These are phyloP conservation scores for Syngnathus typhle DNA, from an alignment of 2,113 vertebrate genomes.

Conservation along the genomic window DNA sequence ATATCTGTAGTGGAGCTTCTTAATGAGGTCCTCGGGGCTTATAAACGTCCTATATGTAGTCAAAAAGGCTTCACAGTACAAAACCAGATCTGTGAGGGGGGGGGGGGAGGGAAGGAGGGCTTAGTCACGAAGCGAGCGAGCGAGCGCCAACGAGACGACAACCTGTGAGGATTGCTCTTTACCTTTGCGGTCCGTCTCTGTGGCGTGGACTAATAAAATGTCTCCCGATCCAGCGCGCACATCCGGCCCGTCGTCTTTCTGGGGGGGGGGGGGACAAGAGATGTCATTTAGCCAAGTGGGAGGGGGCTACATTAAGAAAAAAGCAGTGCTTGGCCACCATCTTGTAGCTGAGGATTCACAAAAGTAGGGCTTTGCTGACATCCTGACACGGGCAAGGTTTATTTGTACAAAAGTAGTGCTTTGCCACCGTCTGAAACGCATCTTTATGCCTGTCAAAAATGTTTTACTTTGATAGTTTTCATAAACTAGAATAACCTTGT, in stretches of 20 bases:
- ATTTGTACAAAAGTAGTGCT: too few species aligned
- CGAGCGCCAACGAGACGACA: background rate
- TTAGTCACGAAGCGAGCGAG: too few species aligned
- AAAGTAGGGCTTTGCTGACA: too few species aligned
- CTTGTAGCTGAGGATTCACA: too few species aligned
- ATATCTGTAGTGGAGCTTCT: constrained; percentile 99
- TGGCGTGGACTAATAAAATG: constrained; percentile 92
- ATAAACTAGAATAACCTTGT: background rate
- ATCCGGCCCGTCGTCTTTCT: constrained; percentile 95
- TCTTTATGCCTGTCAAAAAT: too few species aligned
- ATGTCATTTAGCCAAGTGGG: too few species aligned
- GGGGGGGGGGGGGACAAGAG: constrained; percentile 21
- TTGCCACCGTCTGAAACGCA: too few species aligned
- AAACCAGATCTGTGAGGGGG: constrained; percentile 79
- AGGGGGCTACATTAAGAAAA: too few species aligned
- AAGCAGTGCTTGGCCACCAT: too few species aligned
- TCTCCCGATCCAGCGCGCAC: constrained; percentile 94
- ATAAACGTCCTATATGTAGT: constrained; percentile 98
- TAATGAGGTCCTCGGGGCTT: constrained; percentile 93
- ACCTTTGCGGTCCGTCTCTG: constrained; percentile 98
- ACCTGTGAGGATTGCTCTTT: constrained; percentile 2
- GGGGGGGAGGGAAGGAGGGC: background rate
- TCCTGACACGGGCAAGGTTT: too few species aligned
- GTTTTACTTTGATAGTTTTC: background rate
- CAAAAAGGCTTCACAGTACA: constrained; percentile 98